Evolutionary conservation across 2,797 vertebrate species (phyloP).

Genomic region (Poecilia velifera): DNA sequence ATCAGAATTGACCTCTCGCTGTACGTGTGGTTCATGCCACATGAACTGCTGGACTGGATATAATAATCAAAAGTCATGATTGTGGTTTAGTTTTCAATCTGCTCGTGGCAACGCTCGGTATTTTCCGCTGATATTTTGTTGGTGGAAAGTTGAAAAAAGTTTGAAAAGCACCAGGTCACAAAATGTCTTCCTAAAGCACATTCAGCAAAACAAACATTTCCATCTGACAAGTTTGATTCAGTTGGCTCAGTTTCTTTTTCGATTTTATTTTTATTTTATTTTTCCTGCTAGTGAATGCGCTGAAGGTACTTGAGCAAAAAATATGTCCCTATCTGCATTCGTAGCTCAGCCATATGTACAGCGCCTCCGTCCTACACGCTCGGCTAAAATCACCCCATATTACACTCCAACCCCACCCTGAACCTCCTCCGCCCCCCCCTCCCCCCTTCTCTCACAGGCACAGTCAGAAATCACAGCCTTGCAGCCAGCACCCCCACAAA

Average conservation of each 20-base stretch:
- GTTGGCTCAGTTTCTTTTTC: conserved; percentile 8
- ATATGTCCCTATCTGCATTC: conserved; percentile 28
- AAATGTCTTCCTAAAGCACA: not conserved
- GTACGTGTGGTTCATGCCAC: not conserved
- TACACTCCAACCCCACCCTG: conserved; percentile 33
- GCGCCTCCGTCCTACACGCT: conserved; percentile 38
- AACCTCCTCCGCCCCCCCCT: no score
- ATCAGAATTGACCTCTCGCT: not conserved
- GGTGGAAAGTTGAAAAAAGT: not conserved
- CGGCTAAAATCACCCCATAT: conserved; percentile 48
- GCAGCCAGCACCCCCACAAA: conserved; percentile 73
- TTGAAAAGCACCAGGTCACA: not conserved
- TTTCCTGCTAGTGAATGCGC: conserved; percentile 6
- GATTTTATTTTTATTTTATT: not conserved
- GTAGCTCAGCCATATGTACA: conserved; percentile 43
- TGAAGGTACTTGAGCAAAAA: conserved; percentile 28
- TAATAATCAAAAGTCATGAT: not conserved
- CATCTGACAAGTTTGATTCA: not conserved
- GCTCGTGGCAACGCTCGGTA: not conserved
- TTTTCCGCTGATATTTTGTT: not conserved
- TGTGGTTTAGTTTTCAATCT: not conserved
- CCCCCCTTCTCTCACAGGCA: conserved; percentile 44
- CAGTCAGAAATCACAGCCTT: conserved; percentile 72
- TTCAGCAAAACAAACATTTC: conserved; percentile 8
- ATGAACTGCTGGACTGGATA: not conserved